These are phyloP conservation scores for Pantherophis vulpinus DNA, from an alignment of 2,797 vertebrate genomes.

Conservation along the genomic window DNA sequence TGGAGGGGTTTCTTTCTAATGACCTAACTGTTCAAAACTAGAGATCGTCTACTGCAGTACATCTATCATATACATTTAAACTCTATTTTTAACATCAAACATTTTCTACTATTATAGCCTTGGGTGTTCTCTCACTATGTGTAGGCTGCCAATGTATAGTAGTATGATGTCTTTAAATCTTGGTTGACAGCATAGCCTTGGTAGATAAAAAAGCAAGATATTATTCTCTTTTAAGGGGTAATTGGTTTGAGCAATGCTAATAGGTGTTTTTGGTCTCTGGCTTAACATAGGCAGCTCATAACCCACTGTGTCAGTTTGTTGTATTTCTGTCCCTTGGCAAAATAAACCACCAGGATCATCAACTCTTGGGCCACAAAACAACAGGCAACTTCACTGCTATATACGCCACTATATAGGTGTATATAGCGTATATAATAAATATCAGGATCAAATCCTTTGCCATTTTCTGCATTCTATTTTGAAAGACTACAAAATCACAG, in stretches of 20 bases:
- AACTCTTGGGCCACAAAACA: not conserved
- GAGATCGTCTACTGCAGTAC: not conserved
- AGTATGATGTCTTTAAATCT: slow-evolving; percentile 52
- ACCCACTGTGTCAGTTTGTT: slow-evolving; percentile 14
- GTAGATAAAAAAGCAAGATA: slow-evolving; percentile 9
- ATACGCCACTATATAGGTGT: no score
- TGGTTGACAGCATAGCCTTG: slow-evolving; percentile 23
- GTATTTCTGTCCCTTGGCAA: slow-evolving; percentile 19
- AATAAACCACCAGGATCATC: slow-evolving; percentile 16
- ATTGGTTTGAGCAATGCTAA: not conserved
- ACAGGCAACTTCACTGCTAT: not conserved
- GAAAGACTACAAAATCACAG: not conserved
- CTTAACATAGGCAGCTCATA: slow-evolving; percentile 11
- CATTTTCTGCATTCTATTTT: not conserved
- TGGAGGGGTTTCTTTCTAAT: not conserved
- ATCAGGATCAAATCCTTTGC: not conserved
- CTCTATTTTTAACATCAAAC: slow-evolving; percentile 36
- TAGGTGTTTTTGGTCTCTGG: not conserved
- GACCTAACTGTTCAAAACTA: not conserved
- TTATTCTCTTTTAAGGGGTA: slow-evolving; percentile 11
- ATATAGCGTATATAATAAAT: not conserved
- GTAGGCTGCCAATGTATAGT: slow-evolving; percentile 20
- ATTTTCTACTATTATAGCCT: slow-evolving; percentile 16
- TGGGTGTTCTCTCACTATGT: slow-evolving; percentile 39
- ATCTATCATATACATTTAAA: not conserved